phyloP scores from a whole-genome alignment of 2,888 invertebrate genomes.

The Drosophila kuntzei region DNA sequence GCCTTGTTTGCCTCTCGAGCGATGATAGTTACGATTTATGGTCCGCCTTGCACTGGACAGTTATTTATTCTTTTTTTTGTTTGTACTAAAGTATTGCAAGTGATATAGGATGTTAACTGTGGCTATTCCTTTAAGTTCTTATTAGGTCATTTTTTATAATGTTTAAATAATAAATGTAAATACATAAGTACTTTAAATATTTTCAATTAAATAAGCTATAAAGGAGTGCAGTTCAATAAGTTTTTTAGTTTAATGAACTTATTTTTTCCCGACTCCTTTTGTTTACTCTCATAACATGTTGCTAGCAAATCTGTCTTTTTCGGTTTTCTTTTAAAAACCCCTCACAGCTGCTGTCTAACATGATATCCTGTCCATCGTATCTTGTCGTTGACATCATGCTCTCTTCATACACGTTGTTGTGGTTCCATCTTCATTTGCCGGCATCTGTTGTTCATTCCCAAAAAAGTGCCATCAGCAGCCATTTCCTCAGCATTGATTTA shows the following conservation, averaged over 20 bases:
- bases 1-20: conserved; percentile 29
- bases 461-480: conserved; percentile 19
- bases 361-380: conserved; percentile 11
- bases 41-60: conserved; percentile 24
- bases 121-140: neutral
- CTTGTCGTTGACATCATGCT: conserved; percentile 6
- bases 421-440: conserved; percentile 25
- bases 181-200: neutral
- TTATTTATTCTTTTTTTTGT: conserved; percentile 29
- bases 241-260: too few species aligned
- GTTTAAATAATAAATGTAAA: too few species aligned
- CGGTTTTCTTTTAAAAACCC: neutral
- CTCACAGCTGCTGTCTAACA: conserved; percentile 22
- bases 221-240: neutral
- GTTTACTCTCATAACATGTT: neutral
- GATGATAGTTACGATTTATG: conserved; percentile 51
- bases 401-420: conserved; percentile 20
- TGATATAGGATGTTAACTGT: neutral
- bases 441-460: conserved; percentile 23
- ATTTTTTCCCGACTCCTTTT: neutral
- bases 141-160: neutral
- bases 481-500: conserved; percentile 43
- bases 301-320: neutral
- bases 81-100: conserved; percentile 16
- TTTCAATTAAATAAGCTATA: neutral